Evolutionary conservation across 2,113 vertebrate genomes (phyloP), one percentile per base, ranked within the genome.

Genomic region (Maccullochella peelii): DNA sequence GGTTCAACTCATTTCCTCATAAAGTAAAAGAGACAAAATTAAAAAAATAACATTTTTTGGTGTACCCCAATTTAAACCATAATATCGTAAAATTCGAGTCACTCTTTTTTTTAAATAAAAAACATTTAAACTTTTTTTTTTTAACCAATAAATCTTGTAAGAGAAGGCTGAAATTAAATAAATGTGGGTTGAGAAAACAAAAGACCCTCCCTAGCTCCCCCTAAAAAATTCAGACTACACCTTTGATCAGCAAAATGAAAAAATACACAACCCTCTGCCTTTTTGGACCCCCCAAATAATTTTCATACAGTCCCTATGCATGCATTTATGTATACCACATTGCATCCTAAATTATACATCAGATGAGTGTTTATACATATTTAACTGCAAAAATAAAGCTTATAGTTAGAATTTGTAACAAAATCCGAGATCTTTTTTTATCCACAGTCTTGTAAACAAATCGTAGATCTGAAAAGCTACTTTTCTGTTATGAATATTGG

Each of bases 401-500:
- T 16, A 21, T 15, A 23, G 30, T 36, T 4, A 40, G 10, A 42
- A 54, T 57, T 84, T 55, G 65, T 0, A 44, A 36, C 36, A 47
- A 55, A 66, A 80, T 57, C 63, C 12, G 10, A 54, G 23, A 47
- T 14, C 14, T 40, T 77, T 81, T 81, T 47, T 75, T 78, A 76
- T 85, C 65, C 23, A 16, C 59, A 33, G n/a, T 55, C 9, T 57
- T 50, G 66, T 84, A 67, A 74, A 73, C 66, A 83, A 85, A 67
- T 77, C 57, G 82, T 4, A 80, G 33, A 86, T 86, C 42, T 33
- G n/a, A 82, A 77, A 83, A 82, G 36, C 72, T 79, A 21, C 40
- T 68, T 78, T 79, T 79, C 25, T 84, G 70, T 83, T 81, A 49
- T 80, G 79, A 81, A 88, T 83, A 42, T 81, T 38, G 30, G 44